Evolutionary conservation across 2,113 vertebrate genomes (phyloP).

Genomic region (Rhabdornis inornatus): DNA sequence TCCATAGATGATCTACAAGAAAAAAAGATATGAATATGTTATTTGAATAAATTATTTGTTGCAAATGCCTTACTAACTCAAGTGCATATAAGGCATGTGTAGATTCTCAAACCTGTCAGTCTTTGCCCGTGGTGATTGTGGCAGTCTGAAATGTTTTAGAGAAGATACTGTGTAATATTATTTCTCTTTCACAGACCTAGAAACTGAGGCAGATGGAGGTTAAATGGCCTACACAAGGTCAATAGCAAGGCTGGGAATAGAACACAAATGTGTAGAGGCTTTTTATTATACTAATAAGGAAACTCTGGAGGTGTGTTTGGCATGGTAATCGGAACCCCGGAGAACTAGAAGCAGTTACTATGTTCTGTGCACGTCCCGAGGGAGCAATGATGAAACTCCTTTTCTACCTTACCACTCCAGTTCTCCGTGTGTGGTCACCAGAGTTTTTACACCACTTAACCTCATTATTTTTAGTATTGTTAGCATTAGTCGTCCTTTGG

Average conservation of each 20-base stretch:
- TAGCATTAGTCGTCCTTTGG: constrained; percentile 61
- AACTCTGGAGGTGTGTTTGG: constrained; percentile 60
- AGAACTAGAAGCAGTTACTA: constrained; percentile 22
- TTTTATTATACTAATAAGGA: constrained; percentile 72
- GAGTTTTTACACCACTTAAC: constrained; percentile 14
- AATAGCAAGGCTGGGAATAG: constrained; percentile 61
- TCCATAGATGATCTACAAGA: neutral
- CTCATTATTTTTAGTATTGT: constrained; percentile 54
- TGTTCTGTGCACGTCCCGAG: constrained; percentile 46
- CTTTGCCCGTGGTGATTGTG: neutral
- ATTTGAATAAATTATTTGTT: neutral
- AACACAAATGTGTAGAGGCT: constrained; percentile 52
- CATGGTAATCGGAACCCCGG: constrained; percentile 66
- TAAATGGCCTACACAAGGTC: constrained; percentile 62
- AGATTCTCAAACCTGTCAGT: neutral
- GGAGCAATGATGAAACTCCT: constrained; percentile 78
- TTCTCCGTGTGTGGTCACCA: constrained; percentile 30
- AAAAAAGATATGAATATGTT: neutral
- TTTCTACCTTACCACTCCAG: constrained; percentile 45
- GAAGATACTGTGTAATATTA: neutral
- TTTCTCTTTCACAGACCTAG: constrained; percentile 2
- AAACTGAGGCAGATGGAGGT: constrained; percentile 64
- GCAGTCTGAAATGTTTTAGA: neutral
- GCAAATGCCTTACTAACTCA: neutral
- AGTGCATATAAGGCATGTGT: neutral